A percentile compares a stretch with the other conserved stretches of the same genome.
These are phyloP conservation scores for Meriones unguiculatus DNA, from an alignment of 2,113 vertebrate genomes.

Conservation along the genomic window DNA sequence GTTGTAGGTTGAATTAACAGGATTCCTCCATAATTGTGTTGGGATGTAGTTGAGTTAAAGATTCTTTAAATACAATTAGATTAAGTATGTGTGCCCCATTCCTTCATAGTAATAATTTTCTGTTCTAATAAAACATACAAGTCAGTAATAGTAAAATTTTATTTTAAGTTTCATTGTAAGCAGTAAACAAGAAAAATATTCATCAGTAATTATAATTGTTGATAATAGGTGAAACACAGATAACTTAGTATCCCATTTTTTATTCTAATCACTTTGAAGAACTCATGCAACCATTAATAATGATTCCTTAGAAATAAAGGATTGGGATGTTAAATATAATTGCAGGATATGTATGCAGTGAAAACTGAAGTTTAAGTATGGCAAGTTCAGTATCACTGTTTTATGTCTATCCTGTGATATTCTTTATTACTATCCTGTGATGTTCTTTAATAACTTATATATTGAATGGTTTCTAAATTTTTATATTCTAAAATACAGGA, in stretches of 20 bases:
- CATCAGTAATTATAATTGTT: background rate
- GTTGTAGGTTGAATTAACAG: background rate
- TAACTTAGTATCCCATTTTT: background rate
- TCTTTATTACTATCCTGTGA: background rate
- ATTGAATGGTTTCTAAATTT: conserved; percentile 20
- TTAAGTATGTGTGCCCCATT: background rate
- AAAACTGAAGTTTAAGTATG: background rate
- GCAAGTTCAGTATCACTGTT: background rate
- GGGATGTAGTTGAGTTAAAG: background rate
- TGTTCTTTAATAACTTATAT: conserved; percentile 26
- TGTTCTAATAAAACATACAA: background rate
- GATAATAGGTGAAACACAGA: background rate
- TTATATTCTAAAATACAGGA: background rate
- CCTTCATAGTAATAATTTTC: background rate
- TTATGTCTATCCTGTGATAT: background rate
- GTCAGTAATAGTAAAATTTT: conserved; percentile 3
- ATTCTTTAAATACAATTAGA: background rate
- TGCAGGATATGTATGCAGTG: background rate
- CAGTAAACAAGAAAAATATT: conserved; percentile 28
- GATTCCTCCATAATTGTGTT: background rate
- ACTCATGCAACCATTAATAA: background rate
- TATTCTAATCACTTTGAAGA: background rate
- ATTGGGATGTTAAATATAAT: background rate
- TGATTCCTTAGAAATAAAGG: background rate
- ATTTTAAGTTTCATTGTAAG: background rate